These are phyloP conservation scores for Pseudopleuronectes americanus DNA, from an alignment of 2,797 vertebrate species.

Conservation along the genomic window DNA sequence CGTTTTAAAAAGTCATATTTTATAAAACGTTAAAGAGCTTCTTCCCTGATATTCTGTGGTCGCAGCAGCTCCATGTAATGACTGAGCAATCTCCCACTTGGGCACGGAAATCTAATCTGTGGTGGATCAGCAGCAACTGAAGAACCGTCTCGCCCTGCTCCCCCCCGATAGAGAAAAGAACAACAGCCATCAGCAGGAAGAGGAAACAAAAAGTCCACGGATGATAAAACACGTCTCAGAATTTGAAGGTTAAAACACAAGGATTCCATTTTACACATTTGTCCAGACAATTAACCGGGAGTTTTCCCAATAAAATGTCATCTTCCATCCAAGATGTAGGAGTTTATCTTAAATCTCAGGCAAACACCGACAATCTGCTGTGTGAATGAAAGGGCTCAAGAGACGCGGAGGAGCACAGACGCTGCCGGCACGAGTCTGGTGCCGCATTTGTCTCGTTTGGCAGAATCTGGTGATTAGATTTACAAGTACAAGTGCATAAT, in stretches of 20 bases:
- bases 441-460: conserved; percentile 69
- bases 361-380: conserved; percentile 71
- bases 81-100: conserved; percentile 52
- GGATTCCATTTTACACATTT: conserved; percentile 43
- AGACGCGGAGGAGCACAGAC: conserved; percentile 49
- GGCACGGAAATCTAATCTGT: conserved; percentile 71
- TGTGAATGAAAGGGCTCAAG: conserved; percentile 65
- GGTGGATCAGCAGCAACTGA: conserved; percentile 82
- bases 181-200: conserved; percentile 76
- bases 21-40: conserved; percentile 10
- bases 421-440: conserved; percentile 56
- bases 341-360: conserved; percentile 55
- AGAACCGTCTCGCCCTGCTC: conserved; percentile 66
- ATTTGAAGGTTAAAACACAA: conserved; percentile 59
- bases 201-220: conserved; percentile 73
- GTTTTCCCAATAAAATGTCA: conserved; percentile 33
- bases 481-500: conserved; percentile 46
- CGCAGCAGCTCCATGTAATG: neutral
- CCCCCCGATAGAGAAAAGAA: conserved; percentile 76
- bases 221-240: conserved; percentile 53
- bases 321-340: conserved; percentile 49
- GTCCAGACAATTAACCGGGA: conserved; percentile 55
- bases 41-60: conserved; percentile 12
- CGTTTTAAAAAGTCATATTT: neutral
- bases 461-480: conserved; percentile 70